Evolutionary conservation across 2,113 vertebrate genomes (phyloP), one percentile per base, ranked within the genome.

Genomic region (Centropus bengalensis): DNA sequence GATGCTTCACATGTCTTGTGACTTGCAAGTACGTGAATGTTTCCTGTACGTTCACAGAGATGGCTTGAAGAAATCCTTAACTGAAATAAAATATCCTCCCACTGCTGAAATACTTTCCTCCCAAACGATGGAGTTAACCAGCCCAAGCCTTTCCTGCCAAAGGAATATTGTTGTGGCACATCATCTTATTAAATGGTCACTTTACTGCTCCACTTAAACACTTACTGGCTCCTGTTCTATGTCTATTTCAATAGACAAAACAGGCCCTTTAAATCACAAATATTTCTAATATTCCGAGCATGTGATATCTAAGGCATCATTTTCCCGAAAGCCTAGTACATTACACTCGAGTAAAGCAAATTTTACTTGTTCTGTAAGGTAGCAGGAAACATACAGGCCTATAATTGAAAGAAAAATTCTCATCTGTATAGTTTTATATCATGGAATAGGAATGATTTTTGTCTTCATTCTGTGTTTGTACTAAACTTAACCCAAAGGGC

Each of bases 1-100:
- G 22, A 67, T 8, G 6, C 0, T 0, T 62, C 51, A 52, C 4
- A 0, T 10, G 28, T 38, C 76, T 69, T 49, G 63, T 60, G 71
- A 73, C 54, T 69, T 27, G 7, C 36, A 76, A 68, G 20, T n/a
- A 52, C 2, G 28, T 10, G 5, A n/a, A 81, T 86, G 55, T 77
- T 54, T 74, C 76, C 45, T 66, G 30, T 45, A 69, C 7, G 24
- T 88, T 66, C 68, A 63, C 21, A 62, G 44, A 47, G 24, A 27
- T 9, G 4, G 40, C 12, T 42, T 58, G 76, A 90, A 90, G 26
- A 71, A 91, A 59, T 80, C 0, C 0, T 64, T 69, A 88, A 59
- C 3, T 40, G 23, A 76, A 88, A 88, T 63, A 44, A 68, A 81
- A n/a, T 42, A 63, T n/a, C 68, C 33, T 80, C 51, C 69, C 56